Conservation (phyloP, 2,888 invertebrate genomes). For the Leptopilina myrica region DNA sequence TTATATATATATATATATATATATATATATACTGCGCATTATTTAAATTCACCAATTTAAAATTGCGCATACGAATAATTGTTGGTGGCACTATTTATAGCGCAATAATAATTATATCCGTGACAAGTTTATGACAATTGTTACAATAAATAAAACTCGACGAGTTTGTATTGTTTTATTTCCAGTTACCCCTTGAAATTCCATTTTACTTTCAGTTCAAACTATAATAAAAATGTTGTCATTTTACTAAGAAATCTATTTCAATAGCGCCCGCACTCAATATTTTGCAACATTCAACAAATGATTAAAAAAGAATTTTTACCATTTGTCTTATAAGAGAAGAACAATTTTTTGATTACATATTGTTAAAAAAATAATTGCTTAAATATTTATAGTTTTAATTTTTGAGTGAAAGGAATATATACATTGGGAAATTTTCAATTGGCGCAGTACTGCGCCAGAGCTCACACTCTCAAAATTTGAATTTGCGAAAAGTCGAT, state of each 20-base stretch:
- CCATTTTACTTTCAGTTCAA: constrained; percentile 1
- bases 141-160: constrained; percentile 12
- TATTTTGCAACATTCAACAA: background rate
- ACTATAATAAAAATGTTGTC: constrained; percentile 17
- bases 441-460: too few relatives aligned
- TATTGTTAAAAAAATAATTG: too few relatives aligned
- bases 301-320: background rate
- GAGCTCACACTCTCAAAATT: too few relatives aligned
- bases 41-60: constrained; percentile 1
- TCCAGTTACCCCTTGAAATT: constrained; percentile 12
- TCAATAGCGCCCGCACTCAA: background rate
- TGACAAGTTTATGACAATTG: constrained; percentile 1
- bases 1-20: background rate
- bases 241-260: constrained; percentile 13
- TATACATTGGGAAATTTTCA: too few relatives aligned
- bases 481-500: too few relatives aligned
- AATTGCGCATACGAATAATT: background rate
- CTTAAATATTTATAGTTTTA: too few relatives aligned
- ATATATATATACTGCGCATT: background rate
- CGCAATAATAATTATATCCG: background rate
- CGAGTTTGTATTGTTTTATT: background rate
- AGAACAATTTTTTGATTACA: too few relatives aligned
- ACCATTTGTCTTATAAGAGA: too few relatives aligned
- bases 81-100: background rate
- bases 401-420: too few relatives aligned